A percentile compares a stretch with the other conserved stretches of the same genome.
These are phyloP conservation scores for Pipistrellus nathusii DNA, from an alignment of 2,797 vertebrate genomes.

Conservation along the genomic window DNA sequence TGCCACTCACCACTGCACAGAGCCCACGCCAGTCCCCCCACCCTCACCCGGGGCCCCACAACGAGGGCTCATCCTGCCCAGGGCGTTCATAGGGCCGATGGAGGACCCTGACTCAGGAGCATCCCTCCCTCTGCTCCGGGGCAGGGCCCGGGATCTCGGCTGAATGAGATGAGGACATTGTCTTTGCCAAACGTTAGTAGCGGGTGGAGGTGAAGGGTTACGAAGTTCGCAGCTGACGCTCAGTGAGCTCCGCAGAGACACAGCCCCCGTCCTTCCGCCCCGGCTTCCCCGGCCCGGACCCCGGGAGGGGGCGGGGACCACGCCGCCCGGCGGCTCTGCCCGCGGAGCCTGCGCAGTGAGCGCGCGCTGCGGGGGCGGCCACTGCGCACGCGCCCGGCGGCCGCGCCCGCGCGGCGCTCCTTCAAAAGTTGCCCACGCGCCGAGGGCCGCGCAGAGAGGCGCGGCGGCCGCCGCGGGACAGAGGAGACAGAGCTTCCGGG, in stretches of 20 bases:
- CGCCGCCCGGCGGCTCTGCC: rapidly evolving
- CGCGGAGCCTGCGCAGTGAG: not conserved
- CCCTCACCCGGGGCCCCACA: not conserved
- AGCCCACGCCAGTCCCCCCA: not conserved
- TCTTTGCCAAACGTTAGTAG: not conserved
- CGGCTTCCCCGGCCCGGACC: rapidly evolving
- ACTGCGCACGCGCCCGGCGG: constrained; percentile 38
- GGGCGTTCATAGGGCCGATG: rapidly evolving
- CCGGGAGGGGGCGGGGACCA: rapidly evolving
- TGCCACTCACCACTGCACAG: not conserved
- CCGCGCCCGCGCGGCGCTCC: not conserved
- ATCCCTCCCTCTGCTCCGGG: too few species aligned
- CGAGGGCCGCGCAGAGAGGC: rapidly evolving
- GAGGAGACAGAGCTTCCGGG: rapidly evolving
- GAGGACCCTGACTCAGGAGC: not conserved
- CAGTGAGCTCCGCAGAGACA: not conserved
- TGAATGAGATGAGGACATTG: not conserved
- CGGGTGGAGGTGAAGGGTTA: not conserved
- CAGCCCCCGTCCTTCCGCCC: rapidly evolving
- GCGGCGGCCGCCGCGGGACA: rapidly evolving
- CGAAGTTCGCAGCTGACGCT: not conserved
- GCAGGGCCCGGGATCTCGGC: not conserved
- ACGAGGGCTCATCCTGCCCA: not conserved
- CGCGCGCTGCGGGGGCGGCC: rapidly evolving
- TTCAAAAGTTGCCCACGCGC: not conserved